Evolutionary conservation across 1,140 invertebrate species (phyloP), one percentile per base, ranked within the genome.

Genomic region (Eciton burchellii): DNA sequence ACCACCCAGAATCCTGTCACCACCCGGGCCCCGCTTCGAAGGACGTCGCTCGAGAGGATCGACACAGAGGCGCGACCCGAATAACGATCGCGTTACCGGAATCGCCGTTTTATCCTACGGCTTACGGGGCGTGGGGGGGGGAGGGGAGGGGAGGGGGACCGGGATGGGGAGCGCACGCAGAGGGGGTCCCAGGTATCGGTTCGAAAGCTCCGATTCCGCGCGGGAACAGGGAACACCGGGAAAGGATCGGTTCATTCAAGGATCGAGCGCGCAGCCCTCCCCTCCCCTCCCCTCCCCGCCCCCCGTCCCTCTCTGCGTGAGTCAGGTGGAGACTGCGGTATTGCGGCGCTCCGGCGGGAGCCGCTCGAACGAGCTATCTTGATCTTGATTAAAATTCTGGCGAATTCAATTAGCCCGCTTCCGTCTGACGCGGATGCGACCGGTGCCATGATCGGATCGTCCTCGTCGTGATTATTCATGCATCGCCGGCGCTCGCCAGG

Each of bases 1-100:
- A 93, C 92, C 92, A 93, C 92, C 92, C 92, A 93, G 92, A 92
- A 93, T 91, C 88, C 91, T 93, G 92, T 93, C 92, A 93, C 91
- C 92, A 92, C 90, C 83, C 85, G 41, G 59, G 57, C 43, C 26
- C 79, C 86, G 79, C 21, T 83, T 62, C 86, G 79, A 88, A 83
- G 83, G 84, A 88, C 83, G 85, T 76, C 73, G 77, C 29, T 72
- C 74, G 79, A 81, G 81, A 84, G 84, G 86, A 88, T 88, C 79
- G 86, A 85, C 76, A 41, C 76, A 41, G 21, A 56, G 71, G 43
- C 65, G 81, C 73, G 70, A 81, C 60, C 65, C 65, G 60, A 76
- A 71, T 63, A 76, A 86, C 79, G 82, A 86, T 88, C 88, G 84
- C 82, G 70, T 89, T 89, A 88, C 84, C 85, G 26, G 74, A 82